Conservation (phyloP, 2,888 invertebrate genomes). For the Machimus rusticus region DNA sequence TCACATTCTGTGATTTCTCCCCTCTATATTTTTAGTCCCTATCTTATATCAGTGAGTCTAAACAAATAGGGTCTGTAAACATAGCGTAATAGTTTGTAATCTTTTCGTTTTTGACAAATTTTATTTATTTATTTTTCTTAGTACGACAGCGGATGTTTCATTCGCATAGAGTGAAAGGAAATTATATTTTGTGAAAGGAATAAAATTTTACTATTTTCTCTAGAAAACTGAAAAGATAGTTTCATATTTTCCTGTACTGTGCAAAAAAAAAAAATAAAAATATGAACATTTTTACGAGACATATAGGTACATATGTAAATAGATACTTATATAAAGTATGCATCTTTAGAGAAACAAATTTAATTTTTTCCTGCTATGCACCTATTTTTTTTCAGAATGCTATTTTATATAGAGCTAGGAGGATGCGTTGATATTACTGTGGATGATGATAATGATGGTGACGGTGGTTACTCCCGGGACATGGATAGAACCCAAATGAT, state of each 20-base stretch:
- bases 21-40: background rate
- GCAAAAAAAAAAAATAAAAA: no score
- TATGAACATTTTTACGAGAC: background rate
- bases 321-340: background rate
- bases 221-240: background rate
- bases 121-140: background rate
- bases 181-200: no score
- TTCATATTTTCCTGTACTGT: background rate
- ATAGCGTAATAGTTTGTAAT: background rate
- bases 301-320: no score
- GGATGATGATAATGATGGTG: background rate
- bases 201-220: background rate
- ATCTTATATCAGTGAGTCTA: background rate
- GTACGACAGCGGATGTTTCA: no score
- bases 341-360: background rate
- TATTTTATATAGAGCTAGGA: background rate
- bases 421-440: background rate
- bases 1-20: background rate
- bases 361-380: background rate
- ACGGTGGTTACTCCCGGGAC: background rate
- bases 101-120: background rate
- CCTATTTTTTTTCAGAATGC: background rate
- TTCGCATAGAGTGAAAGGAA: no score
- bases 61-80: background rate
- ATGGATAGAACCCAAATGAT: background rate